Percentiles rank a stretch among this genome's conserved stretches.
phyloP scores from a whole-genome alignment of 1,140 invertebrate genomes.

The Orussus abietinus region DNA sequence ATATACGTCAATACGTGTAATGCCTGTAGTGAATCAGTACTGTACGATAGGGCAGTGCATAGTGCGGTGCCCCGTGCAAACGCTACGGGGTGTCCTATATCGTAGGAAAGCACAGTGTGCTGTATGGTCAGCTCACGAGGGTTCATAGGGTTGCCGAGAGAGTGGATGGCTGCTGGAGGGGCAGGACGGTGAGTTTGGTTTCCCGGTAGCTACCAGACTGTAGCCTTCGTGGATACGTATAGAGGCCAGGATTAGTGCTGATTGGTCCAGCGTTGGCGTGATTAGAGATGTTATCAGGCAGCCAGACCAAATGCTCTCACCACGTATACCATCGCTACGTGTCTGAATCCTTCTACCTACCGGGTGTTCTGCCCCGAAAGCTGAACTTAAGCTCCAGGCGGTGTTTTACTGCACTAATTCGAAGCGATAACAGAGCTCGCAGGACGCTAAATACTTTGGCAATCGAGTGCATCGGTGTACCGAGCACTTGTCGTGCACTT shows the following conservation, averaged over 20 bases:
- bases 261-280: constrained; percentile 50
- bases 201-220: constrained; percentile 39
- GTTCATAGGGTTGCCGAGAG: constrained; percentile 25
- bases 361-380: constrained; percentile 8
- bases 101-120: constrained; percentile 7
- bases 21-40: constrained; percentile 42
- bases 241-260: constrained; percentile 49
- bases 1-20: constrained; percentile 49
- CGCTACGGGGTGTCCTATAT: too few relatives aligned
- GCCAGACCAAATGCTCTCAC: constrained; percentile 42
- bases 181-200: constrained; percentile 31
- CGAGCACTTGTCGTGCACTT: not conserved
- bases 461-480: not conserved
- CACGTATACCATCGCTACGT: constrained; percentile 38
- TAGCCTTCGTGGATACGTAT: constrained; percentile 41
- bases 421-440: not conserved
- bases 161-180: not conserved
- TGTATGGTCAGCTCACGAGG: constrained; percentile 34
- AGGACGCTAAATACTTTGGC: not conserved
- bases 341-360: constrained; percentile 43
- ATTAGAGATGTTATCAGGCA: constrained; percentile 52
- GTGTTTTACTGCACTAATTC: too few relatives aligned
- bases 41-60: too few relatives aligned
- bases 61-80: too few relatives aligned
- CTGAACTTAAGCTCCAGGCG: not conserved